Evolutionary conservation across 2,113 vertebrate genomes (phyloP), one percentile per base, ranked within the genome.

Genomic region (Alligator mississippiensis): DNA sequence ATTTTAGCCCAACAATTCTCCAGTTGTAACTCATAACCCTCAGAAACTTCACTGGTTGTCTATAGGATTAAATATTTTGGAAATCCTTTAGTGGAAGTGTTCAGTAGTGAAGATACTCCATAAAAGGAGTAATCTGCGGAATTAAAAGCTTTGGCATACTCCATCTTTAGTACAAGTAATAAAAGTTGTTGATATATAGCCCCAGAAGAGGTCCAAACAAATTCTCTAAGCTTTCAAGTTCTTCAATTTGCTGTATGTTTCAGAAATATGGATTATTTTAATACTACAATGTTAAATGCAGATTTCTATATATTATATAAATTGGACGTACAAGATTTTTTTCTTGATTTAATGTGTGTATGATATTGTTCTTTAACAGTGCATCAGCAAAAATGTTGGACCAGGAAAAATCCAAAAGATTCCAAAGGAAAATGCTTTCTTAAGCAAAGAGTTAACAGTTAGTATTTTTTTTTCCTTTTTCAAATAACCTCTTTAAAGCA

Each of bases 371-470:
- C 70, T 91, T 80, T 81, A 21, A 30, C 93, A 99, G 99, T 92
- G 97, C 62, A 97, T 99, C 96, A 97, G 99, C 82, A 96, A 88
- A 85, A 96, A 83, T 16, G 93, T 98, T 17, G 99, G 99, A 89
- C 97, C 98, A 66, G 99, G 98, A 88, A 98, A 98, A 96, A 97
- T 96, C 78, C 95, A 97, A 93, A 98, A 97, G 74, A 70, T 97
- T 89, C 97, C 98, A 28, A 97, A 90, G 95, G 98, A 98, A 96
- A 97, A 98, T 19, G 98, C 98, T 78, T 98, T 98, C 90, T 96
- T 99, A 30, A 96, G 59, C 58, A 96, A 97, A 93, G 98, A 99
- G 4, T 91, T 99, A 82, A 98, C 97, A 54, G 99, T 99, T 87
- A 80, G 98, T 98, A 93, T 57, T 61, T 81, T 27, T 58, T 30